Evolutionary conservation across 2,888 invertebrate genomes (phyloP), one percentile per base, ranked within the genome.

Genomic region (Amiota communis): DNA sequence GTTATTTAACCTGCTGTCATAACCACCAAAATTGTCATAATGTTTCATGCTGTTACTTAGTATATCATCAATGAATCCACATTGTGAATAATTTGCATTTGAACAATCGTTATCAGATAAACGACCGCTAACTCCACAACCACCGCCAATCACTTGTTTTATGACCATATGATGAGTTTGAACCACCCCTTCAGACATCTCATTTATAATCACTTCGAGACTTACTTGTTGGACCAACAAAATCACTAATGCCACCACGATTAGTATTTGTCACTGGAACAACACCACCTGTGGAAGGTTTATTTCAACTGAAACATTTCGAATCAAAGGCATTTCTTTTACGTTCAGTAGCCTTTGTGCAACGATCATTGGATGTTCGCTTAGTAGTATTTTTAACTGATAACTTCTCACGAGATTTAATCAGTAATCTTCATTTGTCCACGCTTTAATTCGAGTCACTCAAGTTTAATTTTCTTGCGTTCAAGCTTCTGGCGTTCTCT

Each of bases 371-470:
- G 2, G 77, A 70, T 20, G 87, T 61, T 51, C 90, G 86, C 77
- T 90, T 90, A 69, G 83, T 90, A 57, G 87, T 76, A 76, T 90
- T 87, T 78, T 90, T 90, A 72, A 86, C 77, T 36, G 36, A 6
- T 74, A 87, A 82, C 80, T 90, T 90, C 72, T 89, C 90, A 71
- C 90, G 89, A 76, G 87, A 81, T 75, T 89, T 88, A 82, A 89
- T n/a, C n/a, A n/a, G n/a, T 88, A 78, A 89, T 89, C 93, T 93
- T 92, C 89, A 95, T 91, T 86, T 96, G 95, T 76, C 95, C 95
- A 73, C 96, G 91, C 88, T 96, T 94, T 74, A 97, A 90, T 86
- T 97, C 97, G 81, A 97, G 92, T 81, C 96, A 93, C 87, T 97
- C 97, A 80, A 94, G 90, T 85, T 94, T 94, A 71, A 94, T 88